Base-by-base conservation (phyloP, 35 echinoderm and acorn worm genomes). In the Apostichopus californicus region DNA sequence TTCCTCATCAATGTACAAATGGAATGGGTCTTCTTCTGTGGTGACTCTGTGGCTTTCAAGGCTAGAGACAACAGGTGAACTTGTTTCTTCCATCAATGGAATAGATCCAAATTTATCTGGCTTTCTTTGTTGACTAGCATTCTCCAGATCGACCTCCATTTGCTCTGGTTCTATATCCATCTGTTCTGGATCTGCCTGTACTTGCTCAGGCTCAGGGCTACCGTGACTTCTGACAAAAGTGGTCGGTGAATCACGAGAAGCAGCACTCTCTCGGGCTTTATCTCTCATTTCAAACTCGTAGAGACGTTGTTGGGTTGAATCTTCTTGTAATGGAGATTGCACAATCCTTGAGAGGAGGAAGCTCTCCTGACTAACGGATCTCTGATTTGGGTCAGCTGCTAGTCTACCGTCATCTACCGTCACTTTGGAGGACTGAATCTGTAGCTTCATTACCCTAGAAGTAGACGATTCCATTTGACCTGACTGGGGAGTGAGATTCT, bases 251-350 rank as follows among this genome's bases (percentile, higher is more conserved):
- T 5, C 20, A 22, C n/a, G 17, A 22, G 71, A 75, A 7, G 71
- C 1, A 7, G 0, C 71, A 18, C 24, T 75, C 6, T 5, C 71
- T 22, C 6, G 21, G n/a, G 71, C 14, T 75, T 75, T 13, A 75
- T 75, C 71, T 20, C 71, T 75, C 6, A 18, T 7, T 20, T 75
- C 17, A 75, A 75, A 75, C 6, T 4, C 20, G 17, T 75, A n/a
- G 3, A 75, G 7, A 20, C n/a, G 17, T 7, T n/a, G 71, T 7
- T 75, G 11, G 71, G 15, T 75, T 24, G 71, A 20, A 75, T 75
- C 71, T 75, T 75, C 71, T 20, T 75, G 71, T 75, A 75, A 75
- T 20, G 71, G 71, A 75, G 71, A 75, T 22, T 75, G 71, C 71
- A 75, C 71, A 13, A 75, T 20, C 71, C 71, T 75, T 75, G 71